Conservation (phyloP, 2,888 invertebrate species). For the Agapostemon virescens region DNA sequence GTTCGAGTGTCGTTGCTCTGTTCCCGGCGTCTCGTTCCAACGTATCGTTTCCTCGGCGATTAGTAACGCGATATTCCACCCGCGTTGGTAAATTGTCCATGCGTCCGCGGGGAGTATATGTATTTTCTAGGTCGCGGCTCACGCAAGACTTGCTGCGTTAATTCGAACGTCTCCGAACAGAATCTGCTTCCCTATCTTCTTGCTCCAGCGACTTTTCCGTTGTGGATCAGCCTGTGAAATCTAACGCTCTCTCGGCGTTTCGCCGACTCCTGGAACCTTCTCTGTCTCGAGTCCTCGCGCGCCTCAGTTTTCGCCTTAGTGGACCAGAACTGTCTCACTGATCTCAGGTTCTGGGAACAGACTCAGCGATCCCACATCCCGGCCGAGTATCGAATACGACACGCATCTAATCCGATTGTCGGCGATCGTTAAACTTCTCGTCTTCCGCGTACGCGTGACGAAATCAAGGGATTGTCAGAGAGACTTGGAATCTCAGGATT, state of each 20-base stretch:
- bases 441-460: not conserved
- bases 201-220: constrained; percentile 59
- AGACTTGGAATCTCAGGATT: not conserved
- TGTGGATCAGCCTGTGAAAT: constrained; percentile 74
- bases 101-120: constrained; percentile 8
- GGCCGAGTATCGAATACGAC: constrained; percentile 20
- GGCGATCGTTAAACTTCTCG: not conserved
- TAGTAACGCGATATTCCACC: constrained; percentile 39
- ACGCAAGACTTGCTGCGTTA: constrained; percentile 62
- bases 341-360: constrained; percentile 74
- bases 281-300: constrained; percentile 37
- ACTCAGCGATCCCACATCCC: constrained; percentile 13
- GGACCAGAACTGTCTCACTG: constrained; percentile 77
- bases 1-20: constrained; percentile 7
- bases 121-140: constrained; percentile 51
- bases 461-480: not conserved
- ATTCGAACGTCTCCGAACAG: constrained; percentile 52
- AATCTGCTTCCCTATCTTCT: constrained; percentile 68
- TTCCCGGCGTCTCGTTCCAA: constrained; percentile 23
- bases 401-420: constrained; percentile 8
- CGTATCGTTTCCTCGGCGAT: constrained; percentile 28
- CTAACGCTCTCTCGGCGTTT: constrained; percentile 69
- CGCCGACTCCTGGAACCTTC: constrained; percentile 63
- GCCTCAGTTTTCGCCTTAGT: constrained; percentile 62
- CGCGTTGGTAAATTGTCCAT: constrained; percentile 16